Evolutionary conservation across 2,113 vertebrate species (phyloP), one percentile per base, ranked within the genome.

Genomic region (Tauraco erythrolophus): DNA sequence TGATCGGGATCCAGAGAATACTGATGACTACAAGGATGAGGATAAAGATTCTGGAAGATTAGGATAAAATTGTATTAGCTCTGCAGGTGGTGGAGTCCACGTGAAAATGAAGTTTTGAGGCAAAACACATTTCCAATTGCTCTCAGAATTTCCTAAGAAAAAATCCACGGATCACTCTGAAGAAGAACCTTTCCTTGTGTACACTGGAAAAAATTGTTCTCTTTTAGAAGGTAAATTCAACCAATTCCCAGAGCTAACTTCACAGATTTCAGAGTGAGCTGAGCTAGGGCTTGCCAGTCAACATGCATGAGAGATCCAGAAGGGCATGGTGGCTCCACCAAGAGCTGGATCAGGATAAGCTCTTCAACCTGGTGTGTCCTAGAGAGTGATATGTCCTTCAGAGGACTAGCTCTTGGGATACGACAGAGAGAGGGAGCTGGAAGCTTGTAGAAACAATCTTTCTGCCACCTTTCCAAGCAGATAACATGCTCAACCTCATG

Each of bases 1-100:
- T 98, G 77, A 99, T 83, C 11, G 99, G 99, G 95, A 99, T 99
- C 99, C 99, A 99, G 81, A 99, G 80, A 77, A 99, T 98, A 91
- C 99, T 99, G 92, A 99, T 60, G 65, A 96, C 96, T 60, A 99
- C 98, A 72, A 99, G 97, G 58, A 99, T 56, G 53, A 99, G 95
- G 81, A 99, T 98, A 41, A 99, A 99, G 65, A 99, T 91, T 92
- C 99, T 99, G 98, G 39, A 82, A 75, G 46, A 86, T 56, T 46
- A 90, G 14, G 25, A 69, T 72, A 88, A 97, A 81, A 81, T n/a
- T 28, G 10, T 23, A 51, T 93, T 91, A 89, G 51, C 12, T 88
- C 31, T 71, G 17, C 19, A 57, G 41, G 41, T 33, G 33, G 19
- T 62, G 25, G 25, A 81, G 18, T 41, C 54, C 15, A 78, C 58